These are phyloP conservation scores for Diaphora mendica DNA, from an alignment of 2,888 invertebrate genomes.

Conservation along the genomic window DNA sequence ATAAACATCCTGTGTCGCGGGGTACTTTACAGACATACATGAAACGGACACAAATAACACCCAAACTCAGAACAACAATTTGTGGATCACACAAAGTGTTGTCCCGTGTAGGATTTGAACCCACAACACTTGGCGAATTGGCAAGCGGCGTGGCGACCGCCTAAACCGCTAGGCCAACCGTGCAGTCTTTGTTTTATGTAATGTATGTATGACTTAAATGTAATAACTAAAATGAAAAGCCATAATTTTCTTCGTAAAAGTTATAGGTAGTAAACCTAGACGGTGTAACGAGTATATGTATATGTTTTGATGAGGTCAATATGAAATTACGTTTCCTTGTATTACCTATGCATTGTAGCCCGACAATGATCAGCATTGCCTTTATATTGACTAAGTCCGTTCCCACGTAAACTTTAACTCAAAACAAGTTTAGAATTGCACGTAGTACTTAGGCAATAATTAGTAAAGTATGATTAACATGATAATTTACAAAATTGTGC, in stretches of 20 bases:
- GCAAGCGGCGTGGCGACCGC: no score
- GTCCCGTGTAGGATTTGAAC: no score
- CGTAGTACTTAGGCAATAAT: slow-evolving; percentile 51
- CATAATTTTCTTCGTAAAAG: background rate
- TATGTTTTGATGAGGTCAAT: slow-evolving; percentile 28
- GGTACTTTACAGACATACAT: no score
- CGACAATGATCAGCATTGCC: slow-evolving; percentile 27
- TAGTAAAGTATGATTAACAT: slow-evolving; percentile 48
- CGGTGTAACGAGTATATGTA: slow-evolving; percentile 1
- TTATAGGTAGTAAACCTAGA: background rate
- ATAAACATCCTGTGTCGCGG: no score
- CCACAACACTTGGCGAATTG: no score
- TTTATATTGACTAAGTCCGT: slow-evolving; percentile 38
- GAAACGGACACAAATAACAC: no score
- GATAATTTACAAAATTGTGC: slow-evolving; percentile 51
- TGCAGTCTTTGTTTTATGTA: no score
- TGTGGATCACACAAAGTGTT: no score
- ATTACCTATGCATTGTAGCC: slow-evolving; percentile 14
- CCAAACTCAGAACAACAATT: no score
- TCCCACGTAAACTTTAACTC: slow-evolving; percentile 41
- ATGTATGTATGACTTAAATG: no score
- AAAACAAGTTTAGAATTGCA: slow-evolving; percentile 35
- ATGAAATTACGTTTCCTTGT: slow-evolving; percentile 25
- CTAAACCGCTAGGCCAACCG: no score
- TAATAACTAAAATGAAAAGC: background rate